Evolutionary conservation across 2,888 invertebrate species (phyloP), one percentile per base, ranked within the genome.

Genomic region (Drosophila pegasa): DNA sequence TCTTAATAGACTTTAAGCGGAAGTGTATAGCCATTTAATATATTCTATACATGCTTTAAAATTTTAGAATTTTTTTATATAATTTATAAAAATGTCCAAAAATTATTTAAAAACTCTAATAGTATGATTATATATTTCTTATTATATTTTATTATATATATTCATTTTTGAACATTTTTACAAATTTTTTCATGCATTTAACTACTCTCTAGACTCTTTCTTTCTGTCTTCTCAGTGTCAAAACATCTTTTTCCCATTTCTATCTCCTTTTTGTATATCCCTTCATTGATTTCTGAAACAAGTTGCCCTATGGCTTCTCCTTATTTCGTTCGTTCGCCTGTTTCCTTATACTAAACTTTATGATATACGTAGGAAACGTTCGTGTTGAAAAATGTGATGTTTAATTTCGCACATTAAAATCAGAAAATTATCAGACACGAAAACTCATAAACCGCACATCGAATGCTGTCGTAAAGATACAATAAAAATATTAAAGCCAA

Each of bases 341-440:
- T 54, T 67, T 73, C 29, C 62, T 48, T 25, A 43, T 62, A 37
- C 43, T 74, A 76, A 78, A 75, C 57, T 71, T 63, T 70, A 25
- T 80, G 70, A 83, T 73, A 57, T 58, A 68, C 69, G 72, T 65
- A 58, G 63, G 69, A 79, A 82, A 76, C 79, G 79, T 79, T 85
- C 88, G 89, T 89, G 90, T 89, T 90, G 91, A 91, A 90, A 90
- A 91, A 91, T 90, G 90, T 90, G 90, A 90, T 91, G 90, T 89
- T 89, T 90, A 89, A 89, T 87, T 91, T 90, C 87, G 90, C 90
- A 90, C 90, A 91, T 90, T 90, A 90, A 90, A 90, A 87, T 85
- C 85, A 75, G 73, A 78, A 90, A 90, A 88, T 91, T 90, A 89
- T 90, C 90, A 88, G 90, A 89, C 90, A 89, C 83, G 78, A 83